Conservation (phyloP, 2,888 invertebrate genomes). For the Pseudococcus longispinus region DNA sequence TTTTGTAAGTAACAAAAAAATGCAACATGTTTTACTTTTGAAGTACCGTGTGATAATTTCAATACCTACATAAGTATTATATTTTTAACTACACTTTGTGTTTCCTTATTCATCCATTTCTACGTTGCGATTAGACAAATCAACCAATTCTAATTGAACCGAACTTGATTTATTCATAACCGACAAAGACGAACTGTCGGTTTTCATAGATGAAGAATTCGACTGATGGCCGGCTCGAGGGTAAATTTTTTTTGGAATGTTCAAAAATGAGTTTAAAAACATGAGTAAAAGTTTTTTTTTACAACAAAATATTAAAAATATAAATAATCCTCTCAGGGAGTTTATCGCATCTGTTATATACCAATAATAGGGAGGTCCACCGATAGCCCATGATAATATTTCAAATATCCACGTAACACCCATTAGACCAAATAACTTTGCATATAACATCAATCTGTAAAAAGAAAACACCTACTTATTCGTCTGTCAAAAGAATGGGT, state of each 20-base stretch:
- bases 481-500: too few species aligned
- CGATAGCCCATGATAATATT: conserved; percentile 61
- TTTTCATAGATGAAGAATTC: background rate
- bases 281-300: conserved; percentile 59
- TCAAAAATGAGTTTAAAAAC: conserved; percentile 33
- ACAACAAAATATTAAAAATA: conserved; percentile 62
- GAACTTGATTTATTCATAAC: background rate
- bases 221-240: background rate
- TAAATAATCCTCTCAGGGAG: conserved; percentile 61
- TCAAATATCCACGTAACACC: conserved; percentile 62
- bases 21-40: too few species aligned
- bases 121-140: background rate
- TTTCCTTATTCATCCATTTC: background rate
- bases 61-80: background rate
- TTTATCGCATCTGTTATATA: conserved; percentile 61
- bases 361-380: conserved; percentile 60
- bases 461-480: too few species aligned
- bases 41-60: background rate
- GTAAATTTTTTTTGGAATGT: background rate
- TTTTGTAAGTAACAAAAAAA: background rate
- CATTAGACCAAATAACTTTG: conserved; percentile 62
- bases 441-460: conserved; percentile 60
- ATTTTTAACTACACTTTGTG: background rate
- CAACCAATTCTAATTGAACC: background rate
- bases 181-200: background rate